These are phyloP conservation scores for Hemicrepidius hirtus DNA, from an alignment of 2,888 invertebrate species.

Conservation along the genomic window DNA sequence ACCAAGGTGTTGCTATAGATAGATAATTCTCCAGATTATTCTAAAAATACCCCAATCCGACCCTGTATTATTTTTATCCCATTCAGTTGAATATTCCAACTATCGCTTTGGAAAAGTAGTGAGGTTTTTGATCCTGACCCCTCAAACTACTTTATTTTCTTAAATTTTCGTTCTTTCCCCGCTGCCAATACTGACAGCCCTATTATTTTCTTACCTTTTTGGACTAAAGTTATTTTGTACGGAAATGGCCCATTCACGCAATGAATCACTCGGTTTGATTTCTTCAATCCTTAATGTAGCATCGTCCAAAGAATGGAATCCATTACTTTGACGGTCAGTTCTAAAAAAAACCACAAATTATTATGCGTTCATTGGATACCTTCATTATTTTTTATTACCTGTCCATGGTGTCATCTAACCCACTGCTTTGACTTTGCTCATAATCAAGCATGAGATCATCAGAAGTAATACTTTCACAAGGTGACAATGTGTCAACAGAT, in stretches of 20 bases:
- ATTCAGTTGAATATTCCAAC: too few species aligned
- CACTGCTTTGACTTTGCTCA: conserved; percentile 74
- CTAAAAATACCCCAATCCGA: too few species aligned
- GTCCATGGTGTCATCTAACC: conserved; percentile 74
- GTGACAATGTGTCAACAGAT: conserved; percentile 88
- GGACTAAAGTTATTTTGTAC: conserved; percentile 68
- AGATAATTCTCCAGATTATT: too few species aligned
- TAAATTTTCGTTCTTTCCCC: too few species aligned
- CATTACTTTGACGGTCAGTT: conserved; percentile 68
- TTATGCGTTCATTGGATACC: neutral
- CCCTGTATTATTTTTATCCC: too few species aligned
- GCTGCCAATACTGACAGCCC: too few species aligned
- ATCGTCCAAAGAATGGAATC: conserved; percentile 74
- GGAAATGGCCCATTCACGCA: conserved; percentile 72
- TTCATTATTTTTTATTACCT: conserved; percentile 57
- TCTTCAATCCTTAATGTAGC: conserved; percentile 72
- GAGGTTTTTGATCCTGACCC: too few species aligned
- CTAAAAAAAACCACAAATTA: conserved; percentile 56
- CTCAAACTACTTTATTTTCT: too few species aligned
- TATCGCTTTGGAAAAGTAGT: too few species aligned
- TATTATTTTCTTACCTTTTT: conserved; percentile 56
- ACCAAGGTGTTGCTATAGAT: too few species aligned
- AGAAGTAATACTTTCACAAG: conserved; percentile 87
- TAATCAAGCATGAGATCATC: conserved; percentile 93
- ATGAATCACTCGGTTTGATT: conserved; percentile 69